Conservation (phyloP, 2,113 vertebrate genomes). For the Azemiops feae region DNA sequence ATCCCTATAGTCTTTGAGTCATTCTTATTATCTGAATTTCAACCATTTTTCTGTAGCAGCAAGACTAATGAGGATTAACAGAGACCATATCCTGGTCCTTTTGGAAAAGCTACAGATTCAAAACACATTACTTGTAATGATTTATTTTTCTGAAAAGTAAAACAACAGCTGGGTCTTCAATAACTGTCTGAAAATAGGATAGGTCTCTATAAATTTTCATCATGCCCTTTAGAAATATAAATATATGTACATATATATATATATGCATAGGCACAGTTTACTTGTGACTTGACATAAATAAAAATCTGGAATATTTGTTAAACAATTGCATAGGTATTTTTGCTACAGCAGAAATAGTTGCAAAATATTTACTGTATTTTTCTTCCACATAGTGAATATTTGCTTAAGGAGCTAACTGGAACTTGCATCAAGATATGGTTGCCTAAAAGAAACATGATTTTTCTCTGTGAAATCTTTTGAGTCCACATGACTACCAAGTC, state of each 20-base stretch:
- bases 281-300: constrained; percentile 80
- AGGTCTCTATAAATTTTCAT: constrained; percentile 72
- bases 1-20: not conserved
- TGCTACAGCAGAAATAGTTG: not conserved
- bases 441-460: not conserved
- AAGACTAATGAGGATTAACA: constrained; percentile 51
- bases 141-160: constrained; percentile 11
- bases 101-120: constrained; percentile 32
- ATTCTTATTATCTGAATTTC: constrained; percentile 41
- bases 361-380: not conserved
- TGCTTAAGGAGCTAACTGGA: constrained; percentile 16
- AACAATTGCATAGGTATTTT: not conserved
- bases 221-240: constrained; percentile 66
- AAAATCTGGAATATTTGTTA: not conserved
- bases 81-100: constrained; percentile 73
- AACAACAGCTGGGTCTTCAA: constrained; percentile 15
- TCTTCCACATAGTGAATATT: constrained; percentile 17
- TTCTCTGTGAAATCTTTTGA: not conserved
- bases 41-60: constrained; percentile 49
- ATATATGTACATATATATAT: constrained; percentile 23
- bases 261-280: constrained; percentile 62
- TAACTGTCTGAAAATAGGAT: constrained; percentile 60
- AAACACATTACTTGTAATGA: constrained; percentile 3
- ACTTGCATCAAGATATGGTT: not conserved
- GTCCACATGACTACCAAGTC: constrained; percentile 71